Conservation (phyloP, 2,888 invertebrate species). For the Chloroclystis v-ata region DNA sequence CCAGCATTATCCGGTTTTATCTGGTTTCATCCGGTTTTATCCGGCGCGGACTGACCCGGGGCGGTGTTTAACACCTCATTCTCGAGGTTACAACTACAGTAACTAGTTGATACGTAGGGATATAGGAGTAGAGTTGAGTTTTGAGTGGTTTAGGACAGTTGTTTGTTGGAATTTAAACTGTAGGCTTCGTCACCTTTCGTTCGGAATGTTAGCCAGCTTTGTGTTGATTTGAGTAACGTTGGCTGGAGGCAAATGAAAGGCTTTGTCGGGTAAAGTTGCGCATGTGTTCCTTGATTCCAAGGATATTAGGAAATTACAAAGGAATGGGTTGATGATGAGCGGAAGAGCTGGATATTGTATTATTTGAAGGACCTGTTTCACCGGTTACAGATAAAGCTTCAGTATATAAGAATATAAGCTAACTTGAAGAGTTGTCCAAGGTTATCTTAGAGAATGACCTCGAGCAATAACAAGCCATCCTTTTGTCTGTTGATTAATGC, state of each 20-base stretch:
- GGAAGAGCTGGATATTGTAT: no score
- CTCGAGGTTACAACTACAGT: conserved; percentile 37
- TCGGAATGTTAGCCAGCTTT: conserved; percentile 8
- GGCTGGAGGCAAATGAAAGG: no score
- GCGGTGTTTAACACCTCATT: conserved; percentile 59
- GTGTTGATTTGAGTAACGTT: conserved; percentile 6
- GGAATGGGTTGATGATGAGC: no score
- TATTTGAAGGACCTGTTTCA: no score
- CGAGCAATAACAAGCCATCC: conserved; percentile 29
- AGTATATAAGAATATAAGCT: no score
- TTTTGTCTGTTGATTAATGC: conserved; percentile 37
- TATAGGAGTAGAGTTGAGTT: conserved; percentile 15
- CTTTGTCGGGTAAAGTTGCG: no score
- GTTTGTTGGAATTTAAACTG: conserved; percentile 30
- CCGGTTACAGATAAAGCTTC: no score
- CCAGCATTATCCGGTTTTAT: conserved; percentile 41
- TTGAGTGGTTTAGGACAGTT: conserved; percentile 17
- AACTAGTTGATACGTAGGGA: conserved; percentile 5
- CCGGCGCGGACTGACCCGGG: conserved; percentile 41
- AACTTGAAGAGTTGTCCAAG: no score
- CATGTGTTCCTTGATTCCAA: no score
- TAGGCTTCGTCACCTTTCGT: conserved; percentile 29
- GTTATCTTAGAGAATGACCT: conserved; percentile 19
- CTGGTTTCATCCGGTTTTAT: conserved; percentile 34
- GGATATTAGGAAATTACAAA: no score